Evolutionary conservation across 1,140 invertebrate species (phyloP), one percentile per base, ranked within the genome.

Genomic region (Bombyx mandarina): DNA sequence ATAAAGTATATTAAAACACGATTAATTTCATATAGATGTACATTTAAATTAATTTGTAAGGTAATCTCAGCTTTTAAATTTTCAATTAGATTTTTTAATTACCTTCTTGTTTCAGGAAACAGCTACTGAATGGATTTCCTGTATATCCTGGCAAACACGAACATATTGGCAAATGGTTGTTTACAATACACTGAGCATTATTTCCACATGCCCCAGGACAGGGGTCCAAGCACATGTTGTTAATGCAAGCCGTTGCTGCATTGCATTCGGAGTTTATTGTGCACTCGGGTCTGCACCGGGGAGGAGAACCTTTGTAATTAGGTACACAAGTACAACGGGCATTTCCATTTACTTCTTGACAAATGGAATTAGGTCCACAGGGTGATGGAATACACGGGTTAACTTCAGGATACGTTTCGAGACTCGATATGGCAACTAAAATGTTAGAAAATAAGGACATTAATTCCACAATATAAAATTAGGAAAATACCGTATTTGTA

Each of bases 301-400:
- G 93, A 56, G 93, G 92, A 56, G 88, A 89, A 56, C 93, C 93
- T 9, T 91, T 88, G 65, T 93, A 94, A 45, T 89, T 91, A 1
- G 89, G 72, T 35, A 90, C 73, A 71, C 94, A 95, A 48, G 91
- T 91, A 67, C 94, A 95, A 0, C 92, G 90, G 5, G 92, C 90
- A 43, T 89, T 88, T 44, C 90, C 90, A 45, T 91, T 90, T 49
- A 91, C 88, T 55, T 91, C 82, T 66, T 91, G 87, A 71, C 94
- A 96, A 71, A 92, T 86, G 6, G 92, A 90, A 69, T 93, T 90
- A 7, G 91, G 87, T 22, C 94, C 94, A 78, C 94, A 95, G 7
- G 93, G 94, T 12, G 92, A 92, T 46, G 93, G 93, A 8, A 92
- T 74, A 70, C 94, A 95, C 10, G 93, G 93, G 79, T 94, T 90